Percentiles rank a stretch among this genome's conserved stretches.
phyloP scores from a whole-genome alignment of 1,140 invertebrate species.

The Ruditapes philippinarum region DNA sequence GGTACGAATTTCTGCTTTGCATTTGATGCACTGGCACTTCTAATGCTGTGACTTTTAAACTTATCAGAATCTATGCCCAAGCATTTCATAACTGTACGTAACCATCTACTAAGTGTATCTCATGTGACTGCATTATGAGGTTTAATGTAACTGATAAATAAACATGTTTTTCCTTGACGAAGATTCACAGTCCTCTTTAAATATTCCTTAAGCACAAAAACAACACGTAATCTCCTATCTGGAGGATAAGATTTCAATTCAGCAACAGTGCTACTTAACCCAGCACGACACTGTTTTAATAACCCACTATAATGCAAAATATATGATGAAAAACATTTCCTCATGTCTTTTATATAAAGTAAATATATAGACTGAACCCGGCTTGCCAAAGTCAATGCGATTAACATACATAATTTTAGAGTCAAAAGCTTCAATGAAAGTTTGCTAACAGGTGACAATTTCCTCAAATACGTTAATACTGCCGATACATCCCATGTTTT shows the following conservation, averaged over 20 bases:
- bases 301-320: not conserved
- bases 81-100: constrained; percentile 12
- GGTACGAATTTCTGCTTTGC: not conserved
- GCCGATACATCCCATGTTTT: constrained; percentile 58
- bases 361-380: not conserved
- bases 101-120: constrained; percentile 57
- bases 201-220: too few relatives aligned
- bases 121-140: constrained; percentile 40
- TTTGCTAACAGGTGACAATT: not conserved
- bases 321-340: not conserved
- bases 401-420: not conserved
- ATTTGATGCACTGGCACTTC: constrained; percentile 1
- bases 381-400: not conserved
- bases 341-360: not conserved
- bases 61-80: constrained; percentile 1
- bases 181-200: too few relatives aligned
- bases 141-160: constrained; percentile 38
- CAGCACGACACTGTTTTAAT: not conserved
- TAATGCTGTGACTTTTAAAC: too few relatives aligned
- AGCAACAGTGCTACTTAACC: not conserved
- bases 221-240: not conserved
- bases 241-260: not conserved
- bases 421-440: not conserved
- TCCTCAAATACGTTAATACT: not conserved
- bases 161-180: too few relatives aligned